Evolutionary conservation across 2,888 invertebrate genomes (phyloP), one percentile per base, ranked within the genome.

Genomic region (Willowsia nigromaculata): DNA sequence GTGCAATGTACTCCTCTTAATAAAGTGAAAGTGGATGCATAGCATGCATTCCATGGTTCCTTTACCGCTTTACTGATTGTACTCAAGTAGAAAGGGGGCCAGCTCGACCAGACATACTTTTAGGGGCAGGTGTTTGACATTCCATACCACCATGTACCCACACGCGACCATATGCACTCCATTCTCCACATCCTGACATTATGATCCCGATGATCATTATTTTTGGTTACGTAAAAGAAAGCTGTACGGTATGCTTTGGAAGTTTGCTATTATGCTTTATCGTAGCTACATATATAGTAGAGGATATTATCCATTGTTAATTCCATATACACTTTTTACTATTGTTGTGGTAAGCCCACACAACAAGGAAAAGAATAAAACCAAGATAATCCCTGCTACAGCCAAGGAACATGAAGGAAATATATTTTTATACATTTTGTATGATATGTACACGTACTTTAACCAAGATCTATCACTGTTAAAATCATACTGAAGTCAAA

Each of bases 81-180:
- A 71, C 43, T 43, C 22, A 25, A 9, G 71, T 7, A 13, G 43
- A 25, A 22, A 71, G 43, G 13, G 43, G 40, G 33, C 22, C 33
- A n/a, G 6, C 68, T 40, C 22, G 11, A 71, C 13, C 25, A 25
- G 25, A 37, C 18, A 71, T 25, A 68, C 13, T 71, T 71, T 71
- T 71, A 33, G 59, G 65, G 65, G 82, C 82, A 82, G 82, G 82
- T 82, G 82, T 82, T 82, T 82, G 82, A 30, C 65, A 82, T 82
- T 47, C 82, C 50, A 27, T 30, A 43, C 71, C 25, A 43, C 43
- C 43, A 25, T 71, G 25, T 15, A 43, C 40, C 43, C 71, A 43
- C 27, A 15, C 30, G 43, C 27, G 25, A 71, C 71, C 71, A 71
- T 71, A 71, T 71, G 71, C 43, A 71, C 71, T 43, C 25, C 43